A percentile compares a stretch with the other conserved stretches of the same genome.
These are phyloP conservation scores for Drosophila kanekoi DNA, from an alignment of 2,888 invertebrate species.

Conservation along the genomic window DNA sequence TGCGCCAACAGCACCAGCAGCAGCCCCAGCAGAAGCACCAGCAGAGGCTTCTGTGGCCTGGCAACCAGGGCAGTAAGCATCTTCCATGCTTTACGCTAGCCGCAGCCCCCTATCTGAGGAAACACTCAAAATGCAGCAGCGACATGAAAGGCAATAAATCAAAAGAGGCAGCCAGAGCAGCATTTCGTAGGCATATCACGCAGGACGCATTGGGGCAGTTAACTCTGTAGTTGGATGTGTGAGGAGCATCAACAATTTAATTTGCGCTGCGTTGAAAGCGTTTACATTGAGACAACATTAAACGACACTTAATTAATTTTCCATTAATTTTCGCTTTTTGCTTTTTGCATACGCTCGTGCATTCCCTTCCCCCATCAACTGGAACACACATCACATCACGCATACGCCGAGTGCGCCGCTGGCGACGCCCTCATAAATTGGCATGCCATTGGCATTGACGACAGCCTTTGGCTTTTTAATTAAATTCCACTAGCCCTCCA, in stretches of 20 bases:
- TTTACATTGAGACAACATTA: conserved; percentile 78
- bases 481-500: conserved; percentile 46
- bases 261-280: conserved; percentile 75
- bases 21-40: not conserved
- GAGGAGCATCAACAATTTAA: conserved; percentile 66
- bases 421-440: conserved; percentile 61
- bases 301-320: conserved; percentile 77
- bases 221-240: conserved; percentile 8
- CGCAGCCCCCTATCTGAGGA: not conserved
- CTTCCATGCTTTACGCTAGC: not conserved
- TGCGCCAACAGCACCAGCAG: conserved; percentile 4
- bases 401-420: conserved; percentile 27
- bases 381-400: conserved; percentile 17
- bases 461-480: conserved; percentile 50
- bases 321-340: conserved; percentile 71
- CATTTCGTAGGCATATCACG: not conserved
- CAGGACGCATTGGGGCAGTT: not conserved
- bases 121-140: conserved; percentile 43
- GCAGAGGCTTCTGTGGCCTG: conserved; percentile 8
- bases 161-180: conserved; percentile 46
- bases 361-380: not conserved
- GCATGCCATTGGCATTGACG: conserved; percentile 56
- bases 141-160: conserved; percentile 71
- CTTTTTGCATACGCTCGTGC: conserved; percentile 18
- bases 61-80: conserved; percentile 20